Conservation (phyloP, 2,113 vertebrate species). For the Megalops atlanticus region DNA sequence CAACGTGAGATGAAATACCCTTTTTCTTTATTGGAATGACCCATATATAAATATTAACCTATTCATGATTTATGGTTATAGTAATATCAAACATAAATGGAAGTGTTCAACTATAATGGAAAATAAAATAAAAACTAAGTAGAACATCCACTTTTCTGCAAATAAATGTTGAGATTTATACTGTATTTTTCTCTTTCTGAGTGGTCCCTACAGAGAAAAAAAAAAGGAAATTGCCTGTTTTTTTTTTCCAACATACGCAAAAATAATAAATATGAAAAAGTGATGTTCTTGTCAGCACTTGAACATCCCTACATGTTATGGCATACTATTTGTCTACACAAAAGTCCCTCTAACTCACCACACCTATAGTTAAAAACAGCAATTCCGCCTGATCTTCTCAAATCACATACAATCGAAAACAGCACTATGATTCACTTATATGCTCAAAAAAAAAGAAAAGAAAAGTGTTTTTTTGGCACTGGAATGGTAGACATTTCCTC, state of each 20-base stretch:
- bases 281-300: slow-evolving; percentile 39
- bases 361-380: slow-evolving; percentile 42
- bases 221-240: slow-evolving; percentile 34
- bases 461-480: slow-evolving; percentile 58
- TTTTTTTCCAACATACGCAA: slow-evolving; percentile 25
- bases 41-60: slow-evolving; percentile 87
- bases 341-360: slow-evolving; percentile 30
- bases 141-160: slow-evolving; percentile 39
- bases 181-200: slow-evolving; percentile 60
- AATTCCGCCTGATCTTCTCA: slow-evolving; percentile 43
- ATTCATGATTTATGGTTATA: slow-evolving; percentile 61
- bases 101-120: slow-evolving; percentile 66
- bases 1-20: slow-evolving; percentile 82
- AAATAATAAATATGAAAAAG: slow-evolving; percentile 44
- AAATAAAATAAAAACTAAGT: slow-evolving; percentile 41
- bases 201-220: slow-evolving; percentile 45
- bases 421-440: slow-evolving; percentile 39
- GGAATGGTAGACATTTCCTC: slow-evolving; percentile 39
- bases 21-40: slow-evolving; percentile 68
- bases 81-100: slow-evolving; percentile 63
- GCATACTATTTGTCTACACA: slow-evolving; percentile 37
- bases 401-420: slow-evolving; percentile 44
- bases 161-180: slow-evolving; percentile 28
- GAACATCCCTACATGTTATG: background rate
- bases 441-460: slow-evolving; percentile 37